Conservation (phyloP, 2,888 invertebrate species). For the Azorinus chamasolen region DNA sequence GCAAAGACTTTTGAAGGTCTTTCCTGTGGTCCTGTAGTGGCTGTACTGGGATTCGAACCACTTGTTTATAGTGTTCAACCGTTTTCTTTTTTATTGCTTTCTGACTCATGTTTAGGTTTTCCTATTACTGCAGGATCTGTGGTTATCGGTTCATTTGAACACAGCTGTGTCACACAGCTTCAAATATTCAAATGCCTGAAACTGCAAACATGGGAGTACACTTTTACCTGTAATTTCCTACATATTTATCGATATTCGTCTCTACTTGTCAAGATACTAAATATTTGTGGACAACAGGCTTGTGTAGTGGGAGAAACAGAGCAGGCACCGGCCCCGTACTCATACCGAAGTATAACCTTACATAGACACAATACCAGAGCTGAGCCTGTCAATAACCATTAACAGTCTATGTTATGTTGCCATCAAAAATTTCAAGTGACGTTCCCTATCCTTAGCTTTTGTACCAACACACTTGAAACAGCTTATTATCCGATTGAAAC, state of each 20-base stretch:
- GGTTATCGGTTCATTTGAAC: no score
- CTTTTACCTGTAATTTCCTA: not conserved
- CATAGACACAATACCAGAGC: no score
- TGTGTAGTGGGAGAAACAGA: slow-evolving; percentile 2
- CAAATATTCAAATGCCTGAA: slow-evolving; percentile 24
- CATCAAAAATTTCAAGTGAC: no score
- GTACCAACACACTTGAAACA: no score
- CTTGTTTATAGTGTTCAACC: slow-evolving; percentile 40
- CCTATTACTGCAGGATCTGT: no score
- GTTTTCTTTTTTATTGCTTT: slow-evolving; percentile 67
- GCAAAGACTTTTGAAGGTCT: slow-evolving; percentile 37
- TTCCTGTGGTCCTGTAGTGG: slow-evolving; percentile 21
- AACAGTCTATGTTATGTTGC: no score
- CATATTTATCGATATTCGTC: slow-evolving; percentile 31
- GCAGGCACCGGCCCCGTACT: no score
- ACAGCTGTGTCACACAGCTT: slow-evolving; percentile 13
- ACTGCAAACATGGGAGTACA: slow-evolving; percentile 21
- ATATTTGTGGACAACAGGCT: slow-evolving; percentile 33
- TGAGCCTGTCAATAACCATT: no score
- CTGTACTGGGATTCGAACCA: slow-evolving; percentile 39
- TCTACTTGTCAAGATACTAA: slow-evolving; percentile 5
- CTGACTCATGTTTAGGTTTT: slow-evolving; percentile 60
- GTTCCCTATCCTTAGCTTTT: no score
- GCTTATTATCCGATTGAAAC: no score
- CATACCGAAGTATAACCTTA: no score